Evolutionary conservation across 2,113 vertebrate species (phyloP).

Genomic region (Acrocephalus kingi): DNA sequence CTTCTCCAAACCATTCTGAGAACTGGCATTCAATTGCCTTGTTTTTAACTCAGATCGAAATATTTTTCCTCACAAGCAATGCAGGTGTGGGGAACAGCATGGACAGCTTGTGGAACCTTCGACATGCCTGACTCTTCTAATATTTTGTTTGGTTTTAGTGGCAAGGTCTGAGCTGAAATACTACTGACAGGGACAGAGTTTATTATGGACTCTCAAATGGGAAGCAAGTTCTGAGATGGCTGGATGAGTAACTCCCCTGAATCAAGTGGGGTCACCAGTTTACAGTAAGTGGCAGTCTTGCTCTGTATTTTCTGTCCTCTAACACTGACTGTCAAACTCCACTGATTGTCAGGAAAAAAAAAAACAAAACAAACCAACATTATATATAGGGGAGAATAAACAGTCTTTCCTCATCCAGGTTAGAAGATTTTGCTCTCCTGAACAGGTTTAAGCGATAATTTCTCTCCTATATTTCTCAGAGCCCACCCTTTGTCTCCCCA

Average conservation of each 20-base stretch:
- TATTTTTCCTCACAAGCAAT: neutral
- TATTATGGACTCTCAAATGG: neutral
- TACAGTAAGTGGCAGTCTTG: neutral
- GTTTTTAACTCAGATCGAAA: neutral
- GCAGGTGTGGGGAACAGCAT: neutral
- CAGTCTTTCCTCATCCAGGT: neutral
- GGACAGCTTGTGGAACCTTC: neutral
- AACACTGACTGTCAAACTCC: neutral
- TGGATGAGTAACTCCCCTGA: neutral
- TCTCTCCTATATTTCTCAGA: neutral
- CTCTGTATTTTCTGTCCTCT: neutral
- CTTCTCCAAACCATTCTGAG: neutral
- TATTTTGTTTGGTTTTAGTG: neutral
- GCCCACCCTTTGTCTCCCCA: too few species aligned
- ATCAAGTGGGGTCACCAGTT: neutral
- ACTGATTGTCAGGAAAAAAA: neutral
- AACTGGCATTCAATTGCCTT: neutral
- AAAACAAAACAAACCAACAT: too few species aligned
- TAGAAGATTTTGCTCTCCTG: neutral
- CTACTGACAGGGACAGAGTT: neutral
- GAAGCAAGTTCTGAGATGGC: neutral
- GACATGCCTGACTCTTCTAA: neutral
- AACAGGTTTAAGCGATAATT: neutral
- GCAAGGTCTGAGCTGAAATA: neutral
- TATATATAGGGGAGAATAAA: neutral